phyloP scores from a whole-genome alignment of 2,797 vertebrate genomes.

The Tolypeutes matacus region DNA sequence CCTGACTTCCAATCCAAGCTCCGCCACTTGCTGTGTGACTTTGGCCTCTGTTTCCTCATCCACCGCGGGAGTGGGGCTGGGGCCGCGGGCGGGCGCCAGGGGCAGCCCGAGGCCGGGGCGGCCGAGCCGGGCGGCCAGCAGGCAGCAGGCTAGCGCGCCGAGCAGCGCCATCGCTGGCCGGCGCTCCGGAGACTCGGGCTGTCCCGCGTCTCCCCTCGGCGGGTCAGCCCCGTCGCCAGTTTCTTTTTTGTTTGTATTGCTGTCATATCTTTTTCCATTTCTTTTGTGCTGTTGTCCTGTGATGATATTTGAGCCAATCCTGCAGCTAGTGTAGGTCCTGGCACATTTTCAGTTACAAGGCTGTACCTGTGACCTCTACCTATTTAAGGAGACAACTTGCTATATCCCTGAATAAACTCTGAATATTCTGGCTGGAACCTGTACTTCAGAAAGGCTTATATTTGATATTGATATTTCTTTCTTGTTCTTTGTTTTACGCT shows the following conservation, averaged over 20 bases:
- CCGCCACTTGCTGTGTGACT: not conserved
- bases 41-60: not conserved
- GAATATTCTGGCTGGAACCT: not conserved
- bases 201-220: not conserved
- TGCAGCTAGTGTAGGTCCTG: not conserved
- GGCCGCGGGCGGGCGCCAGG: not conserved
- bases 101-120: constrained; percentile 31
- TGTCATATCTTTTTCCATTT: not conserved
- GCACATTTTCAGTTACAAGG: not conserved
- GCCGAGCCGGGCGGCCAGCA: not conserved
- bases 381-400: not conserved
- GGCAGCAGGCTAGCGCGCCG: constrained; percentile 27
- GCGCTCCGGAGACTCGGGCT: not conserved
- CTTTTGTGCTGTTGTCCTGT: not conserved
- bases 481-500: too few relatives aligned
- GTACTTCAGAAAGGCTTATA: not conserved
- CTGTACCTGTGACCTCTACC: not conserved
- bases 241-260: not conserved
- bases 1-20: not conserved
- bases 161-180: constrained; percentile 61
- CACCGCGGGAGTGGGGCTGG: not conserved
- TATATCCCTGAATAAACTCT: not conserved
- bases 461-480: not conserved
- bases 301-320: not conserved
- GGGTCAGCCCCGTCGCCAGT: not conserved